Conservation (phyloP, 2,888 invertebrate genomes). For the Chrysina gloriosa region DNA sequence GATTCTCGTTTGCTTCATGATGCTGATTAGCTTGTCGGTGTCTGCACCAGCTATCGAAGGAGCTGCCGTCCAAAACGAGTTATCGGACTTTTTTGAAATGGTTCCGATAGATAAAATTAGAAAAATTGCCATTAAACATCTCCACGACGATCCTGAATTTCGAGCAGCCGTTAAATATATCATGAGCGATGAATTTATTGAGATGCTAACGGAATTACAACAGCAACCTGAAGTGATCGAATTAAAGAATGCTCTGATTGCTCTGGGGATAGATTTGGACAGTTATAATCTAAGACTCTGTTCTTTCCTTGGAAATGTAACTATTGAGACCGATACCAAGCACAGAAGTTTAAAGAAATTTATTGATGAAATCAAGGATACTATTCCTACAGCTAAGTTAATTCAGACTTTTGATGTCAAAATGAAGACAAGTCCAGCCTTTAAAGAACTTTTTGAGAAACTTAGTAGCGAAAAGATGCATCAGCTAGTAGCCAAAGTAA, state of each 20-base stretch:
- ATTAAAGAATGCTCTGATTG: slow-evolving; percentile 44
- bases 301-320: slow-evolving; percentile 33
- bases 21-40: slow-evolving; percentile 25
- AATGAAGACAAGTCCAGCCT: slow-evolving; percentile 48
- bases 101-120: slow-evolving; percentile 50
- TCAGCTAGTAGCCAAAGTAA: slow-evolving; percentile 48
- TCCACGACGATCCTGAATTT: slow-evolving; percentile 49
- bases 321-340: slow-evolving; percentile 2
- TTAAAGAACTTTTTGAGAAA: slow-evolving; percentile 49
- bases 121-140: slow-evolving; percentile 48
- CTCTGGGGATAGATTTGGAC: slow-evolving; percentile 45
- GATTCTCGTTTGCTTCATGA: slow-evolving; percentile 35
- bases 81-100: slow-evolving; percentile 36
- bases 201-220: slow-evolving; percentile 39
- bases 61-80: neutral
- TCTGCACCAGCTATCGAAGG: slow-evolving; percentile 34
- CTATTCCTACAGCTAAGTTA: slow-evolving; percentile 48
- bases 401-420: slow-evolving; percentile 47
- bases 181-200: slow-evolving; percentile 49
- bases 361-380: slow-evolving; percentile 48
- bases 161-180: slow-evolving; percentile 48
- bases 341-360: slow-evolving; percentile 41
- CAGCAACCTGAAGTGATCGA: slow-evolving; percentile 45
- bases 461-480: slow-evolving; percentile 46
- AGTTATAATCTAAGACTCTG: neutral